phyloP scores from a whole-genome alignment of 2,113 vertebrate species.

The Pomatorhinus ruficollis region DNA sequence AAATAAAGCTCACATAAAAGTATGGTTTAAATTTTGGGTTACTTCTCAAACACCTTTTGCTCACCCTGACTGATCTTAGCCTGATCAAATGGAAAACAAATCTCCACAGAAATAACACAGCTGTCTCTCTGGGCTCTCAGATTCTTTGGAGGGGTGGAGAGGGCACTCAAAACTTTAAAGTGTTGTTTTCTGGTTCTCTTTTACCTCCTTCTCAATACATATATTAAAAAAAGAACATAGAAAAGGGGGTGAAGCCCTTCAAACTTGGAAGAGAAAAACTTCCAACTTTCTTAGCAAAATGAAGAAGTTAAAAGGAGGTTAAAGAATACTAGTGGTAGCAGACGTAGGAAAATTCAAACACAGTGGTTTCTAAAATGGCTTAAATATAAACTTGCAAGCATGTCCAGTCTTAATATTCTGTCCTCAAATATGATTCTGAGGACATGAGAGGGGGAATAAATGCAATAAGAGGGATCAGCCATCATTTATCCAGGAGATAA shows the following conservation, averaged over 20 bases:
- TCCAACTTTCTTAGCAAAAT: background rate
- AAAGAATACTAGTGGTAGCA: background rate
- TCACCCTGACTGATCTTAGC: conserved; percentile 18
- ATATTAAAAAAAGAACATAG: background rate
- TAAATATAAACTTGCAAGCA: background rate
- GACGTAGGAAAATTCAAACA: background rate
- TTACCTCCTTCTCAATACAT: background rate
- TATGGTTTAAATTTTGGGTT: conserved; percentile 48
- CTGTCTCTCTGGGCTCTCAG: conserved; percentile 3
- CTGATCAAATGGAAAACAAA: conserved; percentile 51
- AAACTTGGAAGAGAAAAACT: background rate
- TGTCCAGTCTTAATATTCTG: background rate
- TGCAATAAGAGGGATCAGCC: background rate
- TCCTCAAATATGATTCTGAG: background rate
- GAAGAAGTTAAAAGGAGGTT: background rate
- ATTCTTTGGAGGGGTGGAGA: background rate
- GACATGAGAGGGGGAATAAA: background rate
- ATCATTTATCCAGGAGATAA: background rate
- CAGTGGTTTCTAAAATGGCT: background rate
- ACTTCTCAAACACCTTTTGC: conserved; percentile 28
- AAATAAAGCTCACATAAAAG: conserved; percentile 14
- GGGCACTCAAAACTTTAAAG: background rate
- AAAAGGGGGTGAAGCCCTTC: background rate
- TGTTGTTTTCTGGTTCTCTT: background rate
- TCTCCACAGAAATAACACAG: conserved; percentile 1